phyloP scores from a whole-genome alignment of 2,797 vertebrate genomes.

The Furcifer pardalis region DNA sequence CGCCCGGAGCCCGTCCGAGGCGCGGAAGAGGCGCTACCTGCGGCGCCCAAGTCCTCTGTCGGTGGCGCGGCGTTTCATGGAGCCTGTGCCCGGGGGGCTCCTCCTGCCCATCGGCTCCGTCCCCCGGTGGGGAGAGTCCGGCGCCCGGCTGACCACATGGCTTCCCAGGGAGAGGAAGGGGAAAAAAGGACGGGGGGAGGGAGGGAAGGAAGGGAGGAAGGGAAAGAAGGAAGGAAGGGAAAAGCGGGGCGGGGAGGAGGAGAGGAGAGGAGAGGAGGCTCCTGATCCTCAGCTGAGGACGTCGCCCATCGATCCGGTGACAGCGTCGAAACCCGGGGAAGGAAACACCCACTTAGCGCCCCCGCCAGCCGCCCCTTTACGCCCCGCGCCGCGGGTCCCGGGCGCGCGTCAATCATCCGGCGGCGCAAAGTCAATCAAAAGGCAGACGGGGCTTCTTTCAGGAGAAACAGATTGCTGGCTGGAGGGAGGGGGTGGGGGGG shows the following conservation, averaged over 20 bases:
- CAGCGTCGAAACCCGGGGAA: slow-evolving; percentile 84
- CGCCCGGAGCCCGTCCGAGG: background rate
- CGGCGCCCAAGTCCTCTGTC: background rate
- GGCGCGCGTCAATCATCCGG: slow-evolving; percentile 66
- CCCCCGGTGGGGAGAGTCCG: slow-evolving; percentile 74
- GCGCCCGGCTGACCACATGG: slow-evolving; percentile 80
- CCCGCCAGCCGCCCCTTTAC: slow-evolving; percentile 69
- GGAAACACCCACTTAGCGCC: slow-evolving; percentile 87
- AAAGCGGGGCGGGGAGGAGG: too few species aligned
- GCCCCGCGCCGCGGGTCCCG: slow-evolving; percentile 80
- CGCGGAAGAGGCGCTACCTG: background rate
- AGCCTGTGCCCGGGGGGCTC: slow-evolving; percentile 57
- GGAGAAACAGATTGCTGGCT: background rate
- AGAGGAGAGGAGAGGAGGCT: slow-evolving; percentile 72
- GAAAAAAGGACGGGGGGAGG: too few species aligned
- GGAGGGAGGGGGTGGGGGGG: too few species aligned
- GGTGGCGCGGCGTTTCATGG: background rate
- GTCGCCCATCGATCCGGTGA: slow-evolving; percentile 82
- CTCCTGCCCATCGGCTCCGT: slow-evolving; percentile 78
- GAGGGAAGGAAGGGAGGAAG: background rate
- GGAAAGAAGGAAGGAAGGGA: background rate
- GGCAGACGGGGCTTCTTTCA: slow-evolving; percentile 46
- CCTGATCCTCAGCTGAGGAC: slow-evolving; percentile 75
- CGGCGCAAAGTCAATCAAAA: slow-evolving; percentile 69
- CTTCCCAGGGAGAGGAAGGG: background rate